Evolutionary conservation across 2,888 invertebrate species (phyloP).

Genomic region (Thereva unica): DNA sequence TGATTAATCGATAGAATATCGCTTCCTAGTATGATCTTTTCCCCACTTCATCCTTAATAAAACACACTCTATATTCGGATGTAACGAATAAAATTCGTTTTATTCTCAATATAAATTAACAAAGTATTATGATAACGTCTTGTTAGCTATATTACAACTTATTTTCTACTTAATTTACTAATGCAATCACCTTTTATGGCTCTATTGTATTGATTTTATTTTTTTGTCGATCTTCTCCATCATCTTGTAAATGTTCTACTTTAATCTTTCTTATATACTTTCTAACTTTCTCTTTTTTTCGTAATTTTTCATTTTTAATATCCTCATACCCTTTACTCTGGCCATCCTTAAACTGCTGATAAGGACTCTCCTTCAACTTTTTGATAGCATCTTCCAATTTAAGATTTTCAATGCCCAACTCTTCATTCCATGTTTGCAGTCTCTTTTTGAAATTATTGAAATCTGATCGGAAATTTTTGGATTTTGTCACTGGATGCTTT

Average conservation of each 20-base stretch:
- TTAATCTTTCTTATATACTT: conserved; percentile 57
- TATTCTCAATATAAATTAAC: no score
- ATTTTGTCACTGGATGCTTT: conserved; percentile 56
- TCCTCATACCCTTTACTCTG: conserved; percentile 52
- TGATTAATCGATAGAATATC: no score
- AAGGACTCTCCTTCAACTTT: conserved; percentile 63
- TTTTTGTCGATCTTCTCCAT: conserved; percentile 19
- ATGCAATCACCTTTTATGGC: no score
- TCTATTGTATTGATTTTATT: no score
- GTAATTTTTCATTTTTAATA: conserved; percentile 49
- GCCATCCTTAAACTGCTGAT: conserved; percentile 64
- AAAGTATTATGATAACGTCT: no score
- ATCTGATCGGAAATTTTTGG: conserved; percentile 51
- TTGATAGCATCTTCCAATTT: conserved; percentile 55
- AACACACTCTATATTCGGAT: no score
- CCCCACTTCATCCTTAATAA: no score
- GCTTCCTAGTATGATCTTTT: no score
- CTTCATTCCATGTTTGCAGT: conserved; percentile 59
- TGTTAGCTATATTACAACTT: no score
- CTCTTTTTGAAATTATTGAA: conserved; percentile 59
- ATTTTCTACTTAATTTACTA: no score
- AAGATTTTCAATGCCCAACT: conserved; percentile 57
- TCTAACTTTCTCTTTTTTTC: conserved; percentile 50
- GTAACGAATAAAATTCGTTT: no score
- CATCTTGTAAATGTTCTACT: conserved; percentile 49